Conservation (phyloP, 2,888 invertebrate genomes). For the Pterostichus madidus region DNA sequence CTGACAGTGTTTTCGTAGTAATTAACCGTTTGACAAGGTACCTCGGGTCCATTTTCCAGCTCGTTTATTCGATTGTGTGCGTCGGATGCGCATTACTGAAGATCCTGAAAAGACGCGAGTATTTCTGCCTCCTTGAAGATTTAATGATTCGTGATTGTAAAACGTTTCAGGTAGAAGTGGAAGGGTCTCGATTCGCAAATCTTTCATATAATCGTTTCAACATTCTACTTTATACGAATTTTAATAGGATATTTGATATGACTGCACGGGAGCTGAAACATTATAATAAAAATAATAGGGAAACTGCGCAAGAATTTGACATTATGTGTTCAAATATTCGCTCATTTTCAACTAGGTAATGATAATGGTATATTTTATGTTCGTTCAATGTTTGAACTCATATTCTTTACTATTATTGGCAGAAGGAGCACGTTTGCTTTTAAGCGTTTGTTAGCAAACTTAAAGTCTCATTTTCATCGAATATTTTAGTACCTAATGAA, state of each 20-base stretch:
- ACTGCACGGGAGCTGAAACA: background rate
- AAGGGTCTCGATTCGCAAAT: background rate
- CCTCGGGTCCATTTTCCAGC: conserved; percentile 4
- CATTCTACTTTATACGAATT: conserved; percentile 11
- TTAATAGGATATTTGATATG: conserved; percentile 36
- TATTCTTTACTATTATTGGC: too few relatives aligned
- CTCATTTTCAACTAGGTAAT: background rate
- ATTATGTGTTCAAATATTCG: background rate
- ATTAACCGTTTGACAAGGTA: conserved; percentile 25
- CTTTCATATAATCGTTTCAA: conserved; percentile 12
- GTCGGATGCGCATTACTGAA: background rate
- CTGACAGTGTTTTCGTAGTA: conserved; percentile 25
- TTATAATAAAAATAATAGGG: conserved; percentile 32
- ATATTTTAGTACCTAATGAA: too few relatives aligned
- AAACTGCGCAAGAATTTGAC: background rate
- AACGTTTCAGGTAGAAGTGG: background rate
- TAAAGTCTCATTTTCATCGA: too few relatives aligned
- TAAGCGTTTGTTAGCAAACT: too few relatives aligned
- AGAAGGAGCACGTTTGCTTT: too few relatives aligned
- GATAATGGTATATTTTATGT: too few relatives aligned
- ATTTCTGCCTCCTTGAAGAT: conserved; percentile 34
- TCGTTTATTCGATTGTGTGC: conserved; percentile 47
- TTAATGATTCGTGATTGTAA: conserved; percentile 35
- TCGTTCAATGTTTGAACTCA: too few relatives aligned
- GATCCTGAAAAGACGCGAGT: conserved; percentile 18